Base-by-base conservation (phyloP, 2,888 invertebrate genomes). In the Romanomermis culicivorax region DNA sequence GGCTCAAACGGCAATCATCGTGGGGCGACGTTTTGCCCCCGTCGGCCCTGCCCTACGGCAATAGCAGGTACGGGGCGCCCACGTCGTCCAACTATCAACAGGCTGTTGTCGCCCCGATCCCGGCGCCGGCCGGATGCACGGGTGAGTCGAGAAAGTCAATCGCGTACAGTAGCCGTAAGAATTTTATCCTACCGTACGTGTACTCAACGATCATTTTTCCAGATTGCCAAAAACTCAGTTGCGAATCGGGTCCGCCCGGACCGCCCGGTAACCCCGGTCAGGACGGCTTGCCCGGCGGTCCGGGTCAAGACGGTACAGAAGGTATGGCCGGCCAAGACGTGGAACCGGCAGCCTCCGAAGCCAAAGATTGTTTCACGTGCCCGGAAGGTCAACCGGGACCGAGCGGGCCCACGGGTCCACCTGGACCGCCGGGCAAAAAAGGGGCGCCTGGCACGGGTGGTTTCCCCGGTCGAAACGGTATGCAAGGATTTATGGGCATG, bases 361-460 rank as follows among this genome's bases (percentile, higher is more conserved):
- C 11, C 27, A 4, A 14, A 27, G 29, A 29, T 7, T 49, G 50
- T 29, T 27, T 49, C 14, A 27, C 20, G 27, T 49, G 50, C 50
- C 26, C 50, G 4, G 50, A 49, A 27, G 50, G 50, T 17, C 50
- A 7, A 49, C 11, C 50, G 7, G 50, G 50, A 49, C 50, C 50
- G 11, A 11, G 14, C 20, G 50, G 50, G 4, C 4, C 11, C 4
- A 3, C 50, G 7, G 50, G 50, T 27, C 50, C 50, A 11, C 27
- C 50, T 4, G 50, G 50, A 7, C 50, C 50, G 11, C 14, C 29
- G 20, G 50, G 50, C 11, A 49, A 49, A 20, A 49, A 49, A 49
- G 50, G 50, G 4, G 7, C 50, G 7, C 25, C 11, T 3, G 50
- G 50, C 50, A 49, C 27, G 29, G 50, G 14, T 20, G 50, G 50